Evolutionary conservation across 2,113 vertebrate genomes (phyloP).

Genomic region (Acrocephalus arundinaceus): DNA sequence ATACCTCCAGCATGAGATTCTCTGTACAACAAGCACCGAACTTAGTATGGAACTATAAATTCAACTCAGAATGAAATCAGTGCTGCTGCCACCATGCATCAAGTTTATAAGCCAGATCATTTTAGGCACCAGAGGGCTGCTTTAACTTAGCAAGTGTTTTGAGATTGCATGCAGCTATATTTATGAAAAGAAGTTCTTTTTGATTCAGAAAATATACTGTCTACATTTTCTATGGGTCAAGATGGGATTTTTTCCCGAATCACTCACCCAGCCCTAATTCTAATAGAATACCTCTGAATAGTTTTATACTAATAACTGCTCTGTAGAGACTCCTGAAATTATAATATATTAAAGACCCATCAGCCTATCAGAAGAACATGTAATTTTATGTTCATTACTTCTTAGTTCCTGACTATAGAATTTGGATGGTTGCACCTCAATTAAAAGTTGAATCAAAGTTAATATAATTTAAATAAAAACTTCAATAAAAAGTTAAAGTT

Average conservation of each 20-base stretch:
- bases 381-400: constrained; percentile 80
- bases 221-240: constrained; percentile 16
- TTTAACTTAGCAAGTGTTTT: background rate
- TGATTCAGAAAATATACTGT: background rate
- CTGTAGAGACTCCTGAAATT: constrained; percentile 73
- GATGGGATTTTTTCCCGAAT: constrained; percentile 43
- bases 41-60: background rate
- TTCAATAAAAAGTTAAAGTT: constrained; percentile 79
- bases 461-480: constrained; percentile 81
- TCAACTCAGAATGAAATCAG: background rate
- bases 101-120: background rate
- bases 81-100: background rate
- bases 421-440: constrained; percentile 81
- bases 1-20: background rate
- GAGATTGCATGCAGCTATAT: background rate
- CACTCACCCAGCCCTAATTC: constrained; percentile 67
- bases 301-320: constrained; percentile 71
- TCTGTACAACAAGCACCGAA: background rate
- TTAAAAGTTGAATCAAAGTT: constrained; percentile 81
- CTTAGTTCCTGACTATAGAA: constrained; percentile 70
- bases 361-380: constrained; percentile 75
- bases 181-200: background rate
- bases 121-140: background rate
- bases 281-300: constrained; percentile 69
- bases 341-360: constrained; percentile 76